Evolutionary conservation across 2,113 vertebrate species (phyloP).

Genomic region (Cervus canadensis): DNA sequence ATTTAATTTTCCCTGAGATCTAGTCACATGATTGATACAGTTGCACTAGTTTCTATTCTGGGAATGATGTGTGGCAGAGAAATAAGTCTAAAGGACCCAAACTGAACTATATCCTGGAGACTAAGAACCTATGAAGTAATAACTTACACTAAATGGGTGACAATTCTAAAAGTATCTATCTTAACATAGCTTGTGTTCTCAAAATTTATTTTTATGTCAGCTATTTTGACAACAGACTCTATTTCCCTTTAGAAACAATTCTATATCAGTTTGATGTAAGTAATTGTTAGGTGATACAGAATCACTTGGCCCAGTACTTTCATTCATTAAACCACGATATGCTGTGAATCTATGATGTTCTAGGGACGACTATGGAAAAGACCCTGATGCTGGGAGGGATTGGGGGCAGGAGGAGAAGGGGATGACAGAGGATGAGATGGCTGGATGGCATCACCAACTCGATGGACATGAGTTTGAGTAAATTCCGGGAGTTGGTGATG

Average conservation of each 20-base stretch:
- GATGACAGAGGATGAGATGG: too few species aligned
- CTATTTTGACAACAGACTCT: background rate
- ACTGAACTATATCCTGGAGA: background rate
- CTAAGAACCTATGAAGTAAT: background rate
- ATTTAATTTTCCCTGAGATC: background rate
- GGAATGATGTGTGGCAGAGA: background rate
- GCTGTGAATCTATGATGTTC: background rate
- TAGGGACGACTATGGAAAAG: background rate
- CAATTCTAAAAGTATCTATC: background rate
- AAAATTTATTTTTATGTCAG: background rate
- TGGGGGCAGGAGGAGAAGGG: too few species aligned
- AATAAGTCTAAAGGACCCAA: background rate
- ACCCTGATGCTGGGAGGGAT: too few species aligned
- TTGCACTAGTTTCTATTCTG: background rate
- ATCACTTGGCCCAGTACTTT: background rate
- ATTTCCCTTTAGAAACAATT: background rate
- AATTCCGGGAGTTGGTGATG: too few species aligned
- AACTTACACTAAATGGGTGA: background rate
- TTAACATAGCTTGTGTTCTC: background rate
- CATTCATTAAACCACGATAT: background rate
- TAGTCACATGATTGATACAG: background rate
- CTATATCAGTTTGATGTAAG: background rate
- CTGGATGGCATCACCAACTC: too few species aligned
- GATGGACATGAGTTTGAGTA: too few species aligned
- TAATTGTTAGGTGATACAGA: background rate